These are phyloP conservation scores for Meandrusa payeni DNA, from an alignment of 2,888 invertebrate genomes.

Conservation along the genomic window DNA sequence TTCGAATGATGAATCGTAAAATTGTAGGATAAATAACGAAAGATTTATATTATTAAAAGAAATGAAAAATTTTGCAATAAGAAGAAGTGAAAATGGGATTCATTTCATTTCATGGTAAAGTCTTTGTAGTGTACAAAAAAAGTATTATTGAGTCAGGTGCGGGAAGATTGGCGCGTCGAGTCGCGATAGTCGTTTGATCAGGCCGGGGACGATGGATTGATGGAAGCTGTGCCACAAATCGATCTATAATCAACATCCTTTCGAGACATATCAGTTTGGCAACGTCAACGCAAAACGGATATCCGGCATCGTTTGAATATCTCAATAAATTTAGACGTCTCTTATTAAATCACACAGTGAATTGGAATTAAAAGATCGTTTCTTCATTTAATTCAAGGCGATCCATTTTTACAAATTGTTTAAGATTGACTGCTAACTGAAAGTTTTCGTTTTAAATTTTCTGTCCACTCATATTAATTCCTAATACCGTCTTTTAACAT, in stretches of 20 bases:
- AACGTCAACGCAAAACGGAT: slow-evolving; percentile 47
- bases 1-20: too few relatives aligned
- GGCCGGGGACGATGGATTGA: slow-evolving; percentile 56
- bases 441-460: too few relatives aligned
- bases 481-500: too few relatives aligned
- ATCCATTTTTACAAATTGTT: too few relatives aligned
- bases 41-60: too few relatives aligned
- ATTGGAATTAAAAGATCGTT: too few relatives aligned
- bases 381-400: too few relatives aligned
- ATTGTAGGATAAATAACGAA: too few relatives aligned
- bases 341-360: slow-evolving; percentile 9
- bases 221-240: slow-evolving; percentile 51
- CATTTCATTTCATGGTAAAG: slow-evolving; percentile 34
- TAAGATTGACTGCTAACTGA: too few relatives aligned
- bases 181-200: slow-evolving; percentile 67
- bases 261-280: slow-evolving; percentile 55
- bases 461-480: too few relatives aligned
- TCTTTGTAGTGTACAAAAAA: slow-evolving; percentile 34
- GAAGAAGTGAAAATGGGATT: neutral
- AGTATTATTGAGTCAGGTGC: slow-evolving; percentile 39
- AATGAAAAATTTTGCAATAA: slow-evolving; percentile 4
- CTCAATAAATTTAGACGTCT: slow-evolving; percentile 7
- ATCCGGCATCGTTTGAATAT: slow-evolving; percentile 38
- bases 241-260: slow-evolving; percentile 51
- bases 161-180: slow-evolving; percentile 33